Conservation (phyloP, 2,113 vertebrate species). For the Muscicapa adusta region DNA sequence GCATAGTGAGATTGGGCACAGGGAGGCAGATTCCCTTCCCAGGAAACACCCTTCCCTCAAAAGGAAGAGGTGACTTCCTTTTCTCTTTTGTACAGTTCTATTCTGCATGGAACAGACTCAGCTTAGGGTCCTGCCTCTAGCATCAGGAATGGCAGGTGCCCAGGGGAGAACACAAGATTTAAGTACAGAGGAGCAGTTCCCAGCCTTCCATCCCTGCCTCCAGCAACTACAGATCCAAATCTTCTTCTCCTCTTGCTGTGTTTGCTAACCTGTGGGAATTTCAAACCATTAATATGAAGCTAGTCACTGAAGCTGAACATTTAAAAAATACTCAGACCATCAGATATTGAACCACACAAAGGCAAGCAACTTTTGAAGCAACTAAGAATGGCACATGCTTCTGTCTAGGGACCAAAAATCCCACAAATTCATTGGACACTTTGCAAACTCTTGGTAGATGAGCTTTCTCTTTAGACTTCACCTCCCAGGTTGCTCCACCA, state of each 20-base stretch:
- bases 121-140: background rate
- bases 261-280: background rate
- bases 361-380: background rate
- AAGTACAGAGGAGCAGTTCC: background rate
- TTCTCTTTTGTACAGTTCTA: background rate
- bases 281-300: background rate
- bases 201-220: background rate
- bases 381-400: background rate
- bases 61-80: background rate
- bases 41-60: rapidly evolving
- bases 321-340: background rate
- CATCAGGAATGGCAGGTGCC: background rate
- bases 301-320: background rate
- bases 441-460: background rate
- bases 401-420: background rate
- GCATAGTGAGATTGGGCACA: rapidly evolving
- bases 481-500: background rate
- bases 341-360: background rate
- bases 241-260: rapidly evolving
- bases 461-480: background rate
- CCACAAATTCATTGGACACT: background rate
- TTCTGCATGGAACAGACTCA: background rate
- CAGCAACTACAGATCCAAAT: background rate
- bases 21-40: background rate
- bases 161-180: background rate